These are phyloP conservation scores for Epicauta chinensis DNA, from an alignment of 1,140 invertebrate species.

Conservation along the genomic window DNA sequence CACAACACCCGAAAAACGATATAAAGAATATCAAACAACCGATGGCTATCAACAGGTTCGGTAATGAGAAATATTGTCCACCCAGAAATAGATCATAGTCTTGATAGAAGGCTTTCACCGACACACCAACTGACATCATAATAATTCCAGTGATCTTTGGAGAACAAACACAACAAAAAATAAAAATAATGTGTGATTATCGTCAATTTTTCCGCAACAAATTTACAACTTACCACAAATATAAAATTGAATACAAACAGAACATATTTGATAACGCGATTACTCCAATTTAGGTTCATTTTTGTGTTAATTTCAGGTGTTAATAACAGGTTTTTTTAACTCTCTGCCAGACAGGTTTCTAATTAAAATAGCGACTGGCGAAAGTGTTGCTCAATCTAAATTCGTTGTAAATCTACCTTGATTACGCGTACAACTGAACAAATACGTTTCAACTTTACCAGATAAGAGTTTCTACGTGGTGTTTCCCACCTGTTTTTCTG, in stretches of 20 bases:
- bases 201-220: slow-evolving; percentile 23
- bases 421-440: too few species aligned
- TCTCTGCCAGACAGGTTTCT: neutral
- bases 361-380: slow-evolving; percentile 4
- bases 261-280: slow-evolving; percentile 30
- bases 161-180: neutral
- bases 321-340: too few species aligned
- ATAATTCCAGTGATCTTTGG: slow-evolving; percentile 37
- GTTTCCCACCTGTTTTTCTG: too few species aligned
- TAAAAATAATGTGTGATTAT: slow-evolving; percentile 11
- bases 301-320: neutral
- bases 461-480: too few species aligned
- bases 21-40: slow-evolving; percentile 73
- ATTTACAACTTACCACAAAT: slow-evolving; percentile 34
- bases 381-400: neutral
- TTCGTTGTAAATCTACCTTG: neutral
- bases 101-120: slow-evolving; percentile 56
- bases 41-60: slow-evolving; percentile 72
- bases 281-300: neutral
- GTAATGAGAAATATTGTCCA: slow-evolving; percentile 58
- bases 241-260: slow-evolving; percentile 31
- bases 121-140: slow-evolving; percentile 64
- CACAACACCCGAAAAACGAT: slow-evolving; percentile 82
- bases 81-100: slow-evolving; percentile 62
- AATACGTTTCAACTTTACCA: too few species aligned